A percentile compares a stretch with the other conserved stretches of the same genome.
phyloP scores from a whole-genome alignment of 2,797 vertebrate species.

The Argentina silus region DNA sequence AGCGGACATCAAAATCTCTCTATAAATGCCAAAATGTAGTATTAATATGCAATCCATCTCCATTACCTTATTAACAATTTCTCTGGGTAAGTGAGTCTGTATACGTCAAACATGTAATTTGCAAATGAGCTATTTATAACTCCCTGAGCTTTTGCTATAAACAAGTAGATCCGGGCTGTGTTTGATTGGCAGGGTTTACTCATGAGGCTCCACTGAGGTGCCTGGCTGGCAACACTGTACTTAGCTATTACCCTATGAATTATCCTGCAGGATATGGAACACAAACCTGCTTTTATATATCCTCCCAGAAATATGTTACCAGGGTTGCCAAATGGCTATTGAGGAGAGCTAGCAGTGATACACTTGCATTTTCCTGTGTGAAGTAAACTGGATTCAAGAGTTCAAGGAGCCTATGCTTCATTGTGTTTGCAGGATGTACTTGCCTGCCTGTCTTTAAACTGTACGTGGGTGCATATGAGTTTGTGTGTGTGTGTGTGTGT shows the following conservation, averaged over 20 bases:
- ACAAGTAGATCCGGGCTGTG: neutral
- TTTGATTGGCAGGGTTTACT: slow-evolving; percentile 44
- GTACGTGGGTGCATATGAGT: slow-evolving; percentile 39
- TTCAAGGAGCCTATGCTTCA: neutral
- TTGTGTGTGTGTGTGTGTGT: slow-evolving; percentile 37
- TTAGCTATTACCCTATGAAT: slow-evolving; percentile 32
- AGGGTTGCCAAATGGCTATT: slow-evolving; percentile 24
- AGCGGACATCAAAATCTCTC: slow-evolving; percentile 35
- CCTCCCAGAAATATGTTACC: slow-evolving; percentile 19
- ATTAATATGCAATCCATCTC: slow-evolving; percentile 36
- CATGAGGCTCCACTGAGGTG: neutral
- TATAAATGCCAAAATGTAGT: slow-evolving; percentile 32
- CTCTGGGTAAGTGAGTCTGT: slow-evolving; percentile 18
- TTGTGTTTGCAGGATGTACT: slow-evolving; percentile 32
- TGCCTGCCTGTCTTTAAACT: slow-evolving; percentile 48
- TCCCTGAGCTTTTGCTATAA: slow-evolving; percentile 6
- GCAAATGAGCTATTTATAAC: slow-evolving; percentile 46
- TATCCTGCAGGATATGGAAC: slow-evolving; percentile 40
- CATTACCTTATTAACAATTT: slow-evolving; percentile 29
- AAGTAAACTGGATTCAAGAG: neutral
- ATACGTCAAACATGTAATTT: slow-evolving; percentile 42
- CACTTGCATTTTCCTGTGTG: neutral
- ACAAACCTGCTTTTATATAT: slow-evolving; percentile 44
- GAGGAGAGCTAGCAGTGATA: neutral
- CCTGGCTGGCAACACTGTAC: slow-evolving; percentile 27